These are phyloP conservation scores for Drosophila malerkotliana DNA, from an alignment of 1,140 invertebrate genomes.

Conservation along the genomic window DNA sequence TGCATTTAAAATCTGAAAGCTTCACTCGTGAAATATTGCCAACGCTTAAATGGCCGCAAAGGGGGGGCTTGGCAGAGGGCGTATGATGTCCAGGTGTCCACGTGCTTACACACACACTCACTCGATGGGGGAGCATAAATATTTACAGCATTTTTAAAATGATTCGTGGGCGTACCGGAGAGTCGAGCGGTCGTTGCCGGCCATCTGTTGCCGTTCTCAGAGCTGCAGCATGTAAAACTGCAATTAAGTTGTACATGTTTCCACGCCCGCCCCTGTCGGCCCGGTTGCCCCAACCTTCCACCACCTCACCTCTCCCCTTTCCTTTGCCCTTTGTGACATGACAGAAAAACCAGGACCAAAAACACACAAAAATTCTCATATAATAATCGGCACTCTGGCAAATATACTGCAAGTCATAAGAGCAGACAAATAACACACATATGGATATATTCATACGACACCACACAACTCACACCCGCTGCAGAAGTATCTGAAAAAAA, in stretches of 20 bases:
- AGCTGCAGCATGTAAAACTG: constrained; percentile 72
- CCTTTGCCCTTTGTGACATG: constrained; percentile 9
- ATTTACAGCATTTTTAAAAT: constrained; percentile 77
- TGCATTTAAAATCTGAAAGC: constrained; percentile 68
- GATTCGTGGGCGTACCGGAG: constrained; percentile 50
- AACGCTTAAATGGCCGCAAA: constrained; percentile 48
- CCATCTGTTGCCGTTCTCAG: constrained; percentile 68
- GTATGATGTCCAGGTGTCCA: constrained; percentile 42
- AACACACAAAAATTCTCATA: constrained; percentile 41
- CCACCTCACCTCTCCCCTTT: background rate
- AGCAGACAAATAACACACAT: constrained; percentile 20
- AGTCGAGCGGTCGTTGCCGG: constrained; percentile 52
- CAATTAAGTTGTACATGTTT: constrained; percentile 73
- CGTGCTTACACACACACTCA: constrained; percentile 49
- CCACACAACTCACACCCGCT: background rate
- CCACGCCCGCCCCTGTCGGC: background rate
- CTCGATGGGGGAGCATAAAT: constrained; percentile 56
- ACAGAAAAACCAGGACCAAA: constrained; percentile 28
- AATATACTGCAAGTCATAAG: constrained; percentile 68
- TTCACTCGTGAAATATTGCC: constrained; percentile 59
- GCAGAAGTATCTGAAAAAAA: background rate
- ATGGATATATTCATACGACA: background rate
- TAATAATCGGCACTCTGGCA: constrained; percentile 54
- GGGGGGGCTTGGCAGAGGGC: constrained; percentile 1
- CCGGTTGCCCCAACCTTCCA: background rate